A percentile compares a stretch with the other conserved stretches of the same genome.
Conservation (phyloP, 2,888 invertebrate species). For the Chloromyia formosa region DNA sequence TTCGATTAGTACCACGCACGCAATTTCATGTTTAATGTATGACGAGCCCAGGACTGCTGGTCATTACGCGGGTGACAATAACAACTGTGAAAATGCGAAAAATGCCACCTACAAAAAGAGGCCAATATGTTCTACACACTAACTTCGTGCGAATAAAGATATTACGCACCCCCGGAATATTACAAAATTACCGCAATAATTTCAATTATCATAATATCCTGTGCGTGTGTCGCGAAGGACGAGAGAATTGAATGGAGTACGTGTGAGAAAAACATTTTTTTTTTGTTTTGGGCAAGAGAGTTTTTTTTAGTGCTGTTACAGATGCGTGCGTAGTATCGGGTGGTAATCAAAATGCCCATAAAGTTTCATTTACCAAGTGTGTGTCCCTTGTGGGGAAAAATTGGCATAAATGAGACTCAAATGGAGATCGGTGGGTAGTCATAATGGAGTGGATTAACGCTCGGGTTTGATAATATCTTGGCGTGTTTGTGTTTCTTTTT, state of each 20-base stretch:
- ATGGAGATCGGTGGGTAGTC: no score
- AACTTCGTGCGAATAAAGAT: neutral
- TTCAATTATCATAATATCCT: conserved; percentile 11
- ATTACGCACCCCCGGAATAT: neutral
- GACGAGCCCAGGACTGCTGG: no score
- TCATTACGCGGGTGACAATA: neutral
- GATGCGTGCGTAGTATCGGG: conserved; percentile 12
- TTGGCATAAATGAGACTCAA: no score
- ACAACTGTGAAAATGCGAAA: neutral
- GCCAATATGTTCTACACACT: neutral
- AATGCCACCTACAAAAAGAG: neutral
- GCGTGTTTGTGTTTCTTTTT: no score
- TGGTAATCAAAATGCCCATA: neutral
- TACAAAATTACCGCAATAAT: neutral
- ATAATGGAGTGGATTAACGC: no score
- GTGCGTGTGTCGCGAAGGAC: neutral
- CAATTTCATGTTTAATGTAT: no score
- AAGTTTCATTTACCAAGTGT: neutral
- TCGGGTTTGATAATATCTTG: no score
- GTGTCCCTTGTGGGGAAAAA: no score
- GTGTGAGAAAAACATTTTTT: neutral
- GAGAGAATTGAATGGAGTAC: neutral
- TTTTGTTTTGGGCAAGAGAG: no score
- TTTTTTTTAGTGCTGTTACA: conserved; percentile 9
- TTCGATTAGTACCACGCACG: no score